phyloP scores from a whole-genome alignment of 2,888 invertebrate species.

The Sesia apiformis region DNA sequence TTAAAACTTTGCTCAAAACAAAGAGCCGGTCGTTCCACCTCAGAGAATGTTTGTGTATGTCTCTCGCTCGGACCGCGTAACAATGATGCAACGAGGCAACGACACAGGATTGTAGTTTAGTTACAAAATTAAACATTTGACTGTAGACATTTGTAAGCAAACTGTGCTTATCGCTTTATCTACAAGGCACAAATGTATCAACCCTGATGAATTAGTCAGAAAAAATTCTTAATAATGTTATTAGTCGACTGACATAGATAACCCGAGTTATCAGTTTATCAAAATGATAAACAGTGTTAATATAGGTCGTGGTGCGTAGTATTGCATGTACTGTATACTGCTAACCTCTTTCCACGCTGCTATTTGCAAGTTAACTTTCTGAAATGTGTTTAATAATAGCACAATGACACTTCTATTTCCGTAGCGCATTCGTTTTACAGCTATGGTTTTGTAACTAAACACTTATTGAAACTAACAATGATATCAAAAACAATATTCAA shows the following conservation, averaged over 20 bases:
- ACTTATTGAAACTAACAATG: too few species aligned
- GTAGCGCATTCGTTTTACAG: constrained; percentile 8
- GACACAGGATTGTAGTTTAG: constrained; percentile 13
- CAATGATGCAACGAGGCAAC: constrained; percentile 47
- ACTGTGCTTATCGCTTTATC: constrained; percentile 4
- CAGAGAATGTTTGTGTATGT: constrained; percentile 52
- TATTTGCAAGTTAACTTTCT: constrained; percentile 10
- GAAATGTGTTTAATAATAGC: constrained; percentile 35
- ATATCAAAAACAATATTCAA: too few species aligned
- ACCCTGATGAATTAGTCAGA: constrained; percentile 7
- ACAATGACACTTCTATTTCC: constrained; percentile 45
- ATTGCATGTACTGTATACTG: constrained; percentile 24
- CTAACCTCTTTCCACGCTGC: constrained; percentile 45
- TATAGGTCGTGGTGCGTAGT: constrained; percentile 6
- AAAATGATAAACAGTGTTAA: constrained; percentile 30
- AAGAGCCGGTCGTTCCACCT: constrained; percentile 59
- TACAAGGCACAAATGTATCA: constrained; percentile 22
- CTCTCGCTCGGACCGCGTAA: constrained; percentile 20
- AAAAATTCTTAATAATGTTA: constrained; percentile 4
- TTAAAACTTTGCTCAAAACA: constrained; percentile 56
- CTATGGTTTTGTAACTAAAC: too few species aligned
- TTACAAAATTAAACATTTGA: constrained; percentile 54
- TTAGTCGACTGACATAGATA: not conserved
- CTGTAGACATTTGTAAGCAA: constrained; percentile 4
- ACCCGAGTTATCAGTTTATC: constrained; percentile 33